A percentile compares a stretch with the other conserved stretches of the same genome.
Conservation (phyloP, 2,888 invertebrate species). For the Elysia crispata region DNA sequence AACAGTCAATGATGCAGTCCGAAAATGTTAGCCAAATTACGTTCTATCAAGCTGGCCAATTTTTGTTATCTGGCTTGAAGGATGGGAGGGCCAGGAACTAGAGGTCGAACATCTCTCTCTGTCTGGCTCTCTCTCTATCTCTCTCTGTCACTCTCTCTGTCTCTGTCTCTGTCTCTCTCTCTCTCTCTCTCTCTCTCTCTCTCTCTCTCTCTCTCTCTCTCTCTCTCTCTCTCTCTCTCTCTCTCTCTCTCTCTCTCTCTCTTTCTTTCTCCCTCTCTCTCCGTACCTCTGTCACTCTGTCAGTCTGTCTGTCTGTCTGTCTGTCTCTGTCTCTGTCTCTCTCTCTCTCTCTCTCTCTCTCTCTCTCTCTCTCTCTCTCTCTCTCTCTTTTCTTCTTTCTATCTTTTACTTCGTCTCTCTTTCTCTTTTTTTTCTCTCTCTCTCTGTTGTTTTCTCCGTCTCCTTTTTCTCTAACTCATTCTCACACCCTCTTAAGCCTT, state of each 20-base stretch:
- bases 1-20: no score
- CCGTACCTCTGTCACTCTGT: not conserved
- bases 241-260: conserved; percentile 29
- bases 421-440: no score
- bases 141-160: not conserved
- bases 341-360: conserved; percentile 7
- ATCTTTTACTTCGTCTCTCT: no score
- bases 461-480: not conserved
- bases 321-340: not conserved
- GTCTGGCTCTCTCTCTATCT: conserved; percentile 16
- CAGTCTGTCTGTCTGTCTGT: not conserved
- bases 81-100: no score
- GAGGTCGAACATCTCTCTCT: no score
- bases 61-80: no score
- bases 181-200: conserved; percentile 28
- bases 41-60: no score
- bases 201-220: conserved; percentile 27
- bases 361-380: not conserved
- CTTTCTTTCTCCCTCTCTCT: conserved; percentile 14
- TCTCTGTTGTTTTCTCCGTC: no score
- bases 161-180: conserved; percentile 25
- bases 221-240: conserved; percentile 21
- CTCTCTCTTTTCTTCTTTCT: not conserved
- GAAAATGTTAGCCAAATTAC: no score
- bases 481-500: not conserved